These are phyloP conservation scores for Molossus alvarezi DNA, from an alignment of 2,797 vertebrate genomes.

Conservation along the genomic window DNA sequence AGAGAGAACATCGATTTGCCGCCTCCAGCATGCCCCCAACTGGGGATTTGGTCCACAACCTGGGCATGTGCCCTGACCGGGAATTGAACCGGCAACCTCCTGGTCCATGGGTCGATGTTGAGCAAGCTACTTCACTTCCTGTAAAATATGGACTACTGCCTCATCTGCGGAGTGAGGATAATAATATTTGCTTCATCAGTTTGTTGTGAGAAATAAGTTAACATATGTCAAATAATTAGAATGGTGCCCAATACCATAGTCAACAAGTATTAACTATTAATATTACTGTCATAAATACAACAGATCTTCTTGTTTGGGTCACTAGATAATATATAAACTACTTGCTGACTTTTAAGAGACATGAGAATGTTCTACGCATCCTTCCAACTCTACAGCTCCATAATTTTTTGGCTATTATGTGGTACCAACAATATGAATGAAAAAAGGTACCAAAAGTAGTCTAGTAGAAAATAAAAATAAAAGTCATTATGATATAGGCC, in stretches of 20 bases:
- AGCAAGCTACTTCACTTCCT: neutral
- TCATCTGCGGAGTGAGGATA: neutral
- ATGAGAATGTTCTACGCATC: neutral
- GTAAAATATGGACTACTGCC: neutral
- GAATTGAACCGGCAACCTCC: no score
- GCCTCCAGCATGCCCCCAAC: no score
- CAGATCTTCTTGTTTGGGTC: constrained; percentile 3
- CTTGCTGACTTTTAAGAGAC: constrained; percentile 41
- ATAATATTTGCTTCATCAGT: neutral
- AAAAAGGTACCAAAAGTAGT: neutral
- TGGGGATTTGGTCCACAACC: no score
- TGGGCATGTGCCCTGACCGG: no score
- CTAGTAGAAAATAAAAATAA: constrained; percentile 1
- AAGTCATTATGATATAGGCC: neutral
- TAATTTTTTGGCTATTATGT: neutral
- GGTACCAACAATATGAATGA: neutral
- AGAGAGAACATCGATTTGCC: no score
- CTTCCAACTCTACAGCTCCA: neutral
- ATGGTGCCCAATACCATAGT: neutral
- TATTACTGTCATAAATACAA: constrained; percentile 32
- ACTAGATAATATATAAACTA: neutral
- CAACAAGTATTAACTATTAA: constrained; percentile 17
- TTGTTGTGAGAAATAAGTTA: constrained; percentile 4
- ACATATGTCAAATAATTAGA: neutral
- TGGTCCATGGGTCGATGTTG: no score